Conservation (phyloP, 2,888 invertebrate genomes). For the Sceliomorpha sp. region DNA sequence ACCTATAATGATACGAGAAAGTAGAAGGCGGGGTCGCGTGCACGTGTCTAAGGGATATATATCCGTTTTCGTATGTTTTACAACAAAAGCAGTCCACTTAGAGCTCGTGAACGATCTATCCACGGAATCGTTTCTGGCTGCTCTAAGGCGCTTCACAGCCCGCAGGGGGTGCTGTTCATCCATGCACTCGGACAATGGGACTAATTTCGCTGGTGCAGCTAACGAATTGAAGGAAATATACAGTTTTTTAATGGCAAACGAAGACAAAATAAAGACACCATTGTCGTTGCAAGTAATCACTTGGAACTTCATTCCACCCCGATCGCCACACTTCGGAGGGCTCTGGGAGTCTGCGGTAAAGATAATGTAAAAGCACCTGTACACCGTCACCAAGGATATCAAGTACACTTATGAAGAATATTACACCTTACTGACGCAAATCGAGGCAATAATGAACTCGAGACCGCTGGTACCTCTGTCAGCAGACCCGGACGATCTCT, state of each 20-base stretch:
- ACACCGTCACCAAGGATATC: constrained; percentile 21
- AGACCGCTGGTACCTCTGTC: constrained; percentile 48
- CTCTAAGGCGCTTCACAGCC: constrained; percentile 41
- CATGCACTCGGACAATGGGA: constrained; percentile 48
- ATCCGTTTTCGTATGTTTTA: constrained; percentile 53
- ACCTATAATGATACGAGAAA: constrained; percentile 44
- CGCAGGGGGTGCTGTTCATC: constrained; percentile 31
- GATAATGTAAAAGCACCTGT: constrained; percentile 56
- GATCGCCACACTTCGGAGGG: constrained; percentile 56
- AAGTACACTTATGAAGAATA: constrained; percentile 56
- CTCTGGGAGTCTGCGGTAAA: constrained; percentile 64
- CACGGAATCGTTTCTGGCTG: constrained; percentile 42
- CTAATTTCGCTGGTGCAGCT: constrained; percentile 49
- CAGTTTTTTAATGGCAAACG: constrained; percentile 12
- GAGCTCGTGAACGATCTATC: constrained; percentile 44
- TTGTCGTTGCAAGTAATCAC: constrained; percentile 16
- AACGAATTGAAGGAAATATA: constrained; percentile 39
- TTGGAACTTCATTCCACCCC: constrained; percentile 51
- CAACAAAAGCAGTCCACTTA: constrained; percentile 44
- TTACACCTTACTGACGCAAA: constrained; percentile 49
- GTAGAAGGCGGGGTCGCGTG: constrained; percentile 24
- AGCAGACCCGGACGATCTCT: constrained; percentile 41
- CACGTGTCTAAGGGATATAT: constrained; percentile 54
- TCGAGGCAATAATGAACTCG: constrained; percentile 53
- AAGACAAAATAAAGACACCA: constrained; percentile 4